Evolutionary conservation across 1,140 invertebrate species (phyloP).

Genomic region (Pseudomyrmex flavicornis): DNA sequence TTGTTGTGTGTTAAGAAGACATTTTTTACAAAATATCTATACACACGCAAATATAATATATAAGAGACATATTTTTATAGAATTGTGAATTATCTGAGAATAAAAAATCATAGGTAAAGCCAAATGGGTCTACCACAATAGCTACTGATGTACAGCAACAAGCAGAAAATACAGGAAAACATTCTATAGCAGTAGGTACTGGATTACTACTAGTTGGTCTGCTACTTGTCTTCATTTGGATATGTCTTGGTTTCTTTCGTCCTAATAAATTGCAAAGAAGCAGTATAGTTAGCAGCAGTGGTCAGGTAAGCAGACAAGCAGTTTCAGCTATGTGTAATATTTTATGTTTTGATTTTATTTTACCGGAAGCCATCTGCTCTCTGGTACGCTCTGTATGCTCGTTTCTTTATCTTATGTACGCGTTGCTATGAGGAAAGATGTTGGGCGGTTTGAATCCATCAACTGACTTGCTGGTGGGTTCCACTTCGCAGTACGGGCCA

Average conservation of each 20-base stretch:
- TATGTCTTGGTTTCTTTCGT: constrained; percentile 80
- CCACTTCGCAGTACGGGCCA: constrained; percentile 85
- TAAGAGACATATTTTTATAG: too few species aligned
- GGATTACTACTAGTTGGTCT: constrained; percentile 79
- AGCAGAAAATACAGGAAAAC: constrained; percentile 64
- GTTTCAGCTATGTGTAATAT: constrained; percentile 30
- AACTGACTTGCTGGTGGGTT: constrained; percentile 86
- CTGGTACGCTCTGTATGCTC: constrained; percentile 64
- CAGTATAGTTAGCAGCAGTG: constrained; percentile 80
- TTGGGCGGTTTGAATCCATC: constrained; percentile 86
- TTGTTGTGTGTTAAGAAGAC: too few species aligned
- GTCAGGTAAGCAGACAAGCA: constrained; percentile 79
- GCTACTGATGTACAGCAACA: constrained; percentile 75
- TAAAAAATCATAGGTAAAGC: constrained; percentile 41
- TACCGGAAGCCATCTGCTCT: constrained; percentile 40
- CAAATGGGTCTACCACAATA: constrained; percentile 13
- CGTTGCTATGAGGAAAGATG: constrained; percentile 85
- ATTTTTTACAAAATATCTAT: too few species aligned
- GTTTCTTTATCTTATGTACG: constrained; percentile 82
- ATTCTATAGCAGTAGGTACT: constrained; percentile 79
- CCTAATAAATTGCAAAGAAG: constrained; percentile 81
- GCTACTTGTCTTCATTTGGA: constrained; percentile 76
- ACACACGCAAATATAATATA: too few species aligned
- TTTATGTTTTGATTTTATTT: constrained; percentile 60
- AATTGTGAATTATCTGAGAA: too few species aligned